Percentiles rank a stretch among this genome's conserved stretches.
These are phyloP conservation scores for Nymphalis c-album DNA, from an alignment of 2,888 invertebrate species.

Conservation along the genomic window DNA sequence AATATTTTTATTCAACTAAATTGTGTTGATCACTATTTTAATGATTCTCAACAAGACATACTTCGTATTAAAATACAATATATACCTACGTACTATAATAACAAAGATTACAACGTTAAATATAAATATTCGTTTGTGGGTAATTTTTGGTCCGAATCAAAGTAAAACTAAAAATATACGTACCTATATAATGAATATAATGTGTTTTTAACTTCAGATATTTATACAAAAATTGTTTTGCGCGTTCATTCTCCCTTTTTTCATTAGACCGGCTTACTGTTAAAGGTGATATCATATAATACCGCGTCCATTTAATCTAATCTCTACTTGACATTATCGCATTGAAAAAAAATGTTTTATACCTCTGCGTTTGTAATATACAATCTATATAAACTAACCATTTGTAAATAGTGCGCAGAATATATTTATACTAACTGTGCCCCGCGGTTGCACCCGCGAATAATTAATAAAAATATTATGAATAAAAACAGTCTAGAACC, in stretches of 20 bases:
- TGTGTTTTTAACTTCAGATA: neutral
- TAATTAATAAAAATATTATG: too few relatives aligned
- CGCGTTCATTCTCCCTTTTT: neutral
- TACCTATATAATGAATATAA: neutral
- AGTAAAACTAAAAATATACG: too few relatives aligned
- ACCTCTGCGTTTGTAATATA: neutral
- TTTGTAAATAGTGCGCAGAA: neutral
- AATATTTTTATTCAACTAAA: constrained; percentile 9
- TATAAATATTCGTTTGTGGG: too few relatives aligned
- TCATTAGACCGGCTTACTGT: neutral
- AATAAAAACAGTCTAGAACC: too few relatives aligned
- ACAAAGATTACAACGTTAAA: too few relatives aligned
- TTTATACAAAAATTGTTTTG: neutral
- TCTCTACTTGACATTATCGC: constrained; percentile 14
- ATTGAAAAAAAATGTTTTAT: constrained; percentile 3
- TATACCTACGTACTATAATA: too few relatives aligned
- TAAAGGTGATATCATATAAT: constrained; percentile 1
- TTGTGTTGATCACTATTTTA: constrained; percentile 9
- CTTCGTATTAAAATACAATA: neutral
- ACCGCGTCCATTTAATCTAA: constrained; percentile 13
- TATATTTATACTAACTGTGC: too few relatives aligned
- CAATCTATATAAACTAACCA: neutral
- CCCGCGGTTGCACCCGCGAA: too few relatives aligned
- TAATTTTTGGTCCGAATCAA: too few relatives aligned
- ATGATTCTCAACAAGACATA: neutral